Conservation (phyloP, 2,888 invertebrate species). For the Conchocele bisecta region DNA sequence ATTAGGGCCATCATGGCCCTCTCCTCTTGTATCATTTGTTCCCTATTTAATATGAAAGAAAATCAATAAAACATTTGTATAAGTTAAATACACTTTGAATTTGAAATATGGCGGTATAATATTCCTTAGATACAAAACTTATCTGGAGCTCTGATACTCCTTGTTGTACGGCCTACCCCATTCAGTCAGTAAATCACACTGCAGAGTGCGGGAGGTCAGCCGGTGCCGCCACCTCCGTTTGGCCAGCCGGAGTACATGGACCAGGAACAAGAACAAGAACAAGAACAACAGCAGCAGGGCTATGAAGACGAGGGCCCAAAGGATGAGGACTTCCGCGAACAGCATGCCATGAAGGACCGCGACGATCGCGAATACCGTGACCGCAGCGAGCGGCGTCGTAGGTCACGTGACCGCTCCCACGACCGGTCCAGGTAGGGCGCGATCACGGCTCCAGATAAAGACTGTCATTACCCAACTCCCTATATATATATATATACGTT, state of each 20-base stretch:
- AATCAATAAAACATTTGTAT: no score
- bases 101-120: no score
- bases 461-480: neutral
- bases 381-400: constrained; percentile 32
- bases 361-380: constrained; percentile 49
- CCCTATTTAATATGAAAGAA: no score
- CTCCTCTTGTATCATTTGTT: no score
- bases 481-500: no score
- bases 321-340: constrained; percentile 57
- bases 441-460: constrained; percentile 39
- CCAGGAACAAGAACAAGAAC: neutral
- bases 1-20: no score
- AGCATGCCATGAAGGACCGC: constrained; percentile 55
- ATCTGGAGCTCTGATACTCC: no score
- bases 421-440: no score
- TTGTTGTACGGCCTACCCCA: no score
- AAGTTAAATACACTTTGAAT: no score
- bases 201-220: constrained; percentile 5
- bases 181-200: no score
- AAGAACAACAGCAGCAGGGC: neutral
- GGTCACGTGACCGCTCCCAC: constrained; percentile 24
- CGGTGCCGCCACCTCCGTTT: constrained; percentile 29
- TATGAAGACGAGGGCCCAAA: constrained; percentile 12
- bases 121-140: no score
- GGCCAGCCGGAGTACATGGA: constrained; percentile 16